phyloP scores from a whole-genome alignment of 2,888 invertebrate genomes.

The Tenthredo notha region DNA sequence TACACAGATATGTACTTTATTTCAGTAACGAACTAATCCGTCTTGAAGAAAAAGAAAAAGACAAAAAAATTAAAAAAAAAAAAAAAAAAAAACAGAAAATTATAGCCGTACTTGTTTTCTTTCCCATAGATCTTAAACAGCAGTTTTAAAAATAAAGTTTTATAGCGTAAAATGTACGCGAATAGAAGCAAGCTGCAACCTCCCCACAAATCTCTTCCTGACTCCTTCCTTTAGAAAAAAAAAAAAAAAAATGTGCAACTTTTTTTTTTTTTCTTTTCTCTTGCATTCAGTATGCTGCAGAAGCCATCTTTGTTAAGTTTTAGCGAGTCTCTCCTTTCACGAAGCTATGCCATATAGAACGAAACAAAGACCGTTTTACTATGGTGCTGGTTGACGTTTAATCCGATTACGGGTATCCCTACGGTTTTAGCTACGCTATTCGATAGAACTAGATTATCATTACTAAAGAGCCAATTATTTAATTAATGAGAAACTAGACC shows the following conservation, averaged over 20 bases:
- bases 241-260: not conserved
- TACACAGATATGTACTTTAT: not conserved
- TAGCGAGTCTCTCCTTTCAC: not conserved
- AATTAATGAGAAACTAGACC: not conserved
- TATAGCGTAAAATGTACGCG: not conserved
- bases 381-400: conserved; percentile 17
- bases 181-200: not conserved
- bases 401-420: conserved; percentile 6
- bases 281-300: not conserved
- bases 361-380: conserved; percentile 4
- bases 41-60: not conserved
- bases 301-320: conserved; percentile 9
- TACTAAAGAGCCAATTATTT: conserved; percentile 12
- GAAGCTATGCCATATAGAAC: conserved; percentile 10
- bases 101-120: not conserved
- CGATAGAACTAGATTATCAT: not conserved
- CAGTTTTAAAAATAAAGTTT: conserved; percentile 2
- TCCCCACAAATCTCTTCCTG: not conserved
- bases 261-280: not conserved
- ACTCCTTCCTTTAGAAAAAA: not conserved
- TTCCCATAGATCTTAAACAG: not conserved
- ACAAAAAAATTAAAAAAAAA: not conserved
- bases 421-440: not conserved
- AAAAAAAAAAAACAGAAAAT: not conserved
- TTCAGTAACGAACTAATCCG: conserved; percentile 3